phyloP scores from a whole-genome alignment of 92 coral and sea anemone genomes.

The Paragorgia papillata region DNA sequence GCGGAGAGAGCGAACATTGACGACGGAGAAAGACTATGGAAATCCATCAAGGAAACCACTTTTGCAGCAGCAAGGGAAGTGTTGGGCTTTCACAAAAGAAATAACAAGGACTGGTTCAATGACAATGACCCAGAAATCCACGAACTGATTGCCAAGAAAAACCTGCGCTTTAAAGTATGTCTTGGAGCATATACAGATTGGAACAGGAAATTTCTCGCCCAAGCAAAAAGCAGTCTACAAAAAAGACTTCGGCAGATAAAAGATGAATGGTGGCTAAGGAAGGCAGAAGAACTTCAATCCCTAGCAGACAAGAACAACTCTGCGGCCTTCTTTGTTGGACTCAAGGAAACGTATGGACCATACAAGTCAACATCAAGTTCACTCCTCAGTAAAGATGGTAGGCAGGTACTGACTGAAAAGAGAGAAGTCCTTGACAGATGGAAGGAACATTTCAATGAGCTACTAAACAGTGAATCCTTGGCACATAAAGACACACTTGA shows the following conservation, averaged over 20 bases:
- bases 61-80: background rate
- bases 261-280: background rate
- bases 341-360: slow-evolving; percentile 7
- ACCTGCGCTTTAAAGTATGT: background rate
- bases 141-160: background rate
- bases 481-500: background rate
- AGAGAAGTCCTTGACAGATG: background rate
- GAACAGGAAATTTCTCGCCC: background rate
- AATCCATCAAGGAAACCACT: background rate
- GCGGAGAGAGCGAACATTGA: background rate
- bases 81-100: too few species aligned
- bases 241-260: background rate
- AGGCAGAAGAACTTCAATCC: slow-evolving; percentile 1
- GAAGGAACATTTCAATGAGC: slow-evolving; percentile 1
- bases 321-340: background rate
- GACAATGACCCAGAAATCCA: background rate
- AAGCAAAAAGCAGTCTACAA: slow-evolving; percentile 3
- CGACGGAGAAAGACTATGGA: background rate
- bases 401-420: background rate
- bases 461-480: background rate
- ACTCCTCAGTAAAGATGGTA: background rate
- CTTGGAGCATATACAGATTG: background rate
- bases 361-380: background rate
- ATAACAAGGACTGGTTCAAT: background rate
- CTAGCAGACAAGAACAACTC: slow-evolving; percentile 15